Percentiles rank a stretch among this genome's conserved stretches.
Evolutionary conservation across 30 jellyfish, hydroid and myxozoan species (phyloP).

Genomic region (Euphysa ruthae): DNA sequence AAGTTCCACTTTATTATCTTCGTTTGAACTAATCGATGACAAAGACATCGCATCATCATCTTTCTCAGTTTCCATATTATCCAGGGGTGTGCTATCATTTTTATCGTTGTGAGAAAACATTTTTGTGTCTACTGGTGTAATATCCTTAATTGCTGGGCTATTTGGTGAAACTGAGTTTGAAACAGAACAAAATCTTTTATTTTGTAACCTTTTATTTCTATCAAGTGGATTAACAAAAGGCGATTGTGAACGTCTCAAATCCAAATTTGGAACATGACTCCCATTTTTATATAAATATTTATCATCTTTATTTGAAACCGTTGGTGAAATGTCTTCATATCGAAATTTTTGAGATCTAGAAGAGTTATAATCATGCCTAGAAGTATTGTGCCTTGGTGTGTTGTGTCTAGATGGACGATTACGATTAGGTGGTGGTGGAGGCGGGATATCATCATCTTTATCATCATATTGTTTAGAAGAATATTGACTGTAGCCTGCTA

Average conservation of each 20-base stretch:
- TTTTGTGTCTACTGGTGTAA: conserved; percentile 4
- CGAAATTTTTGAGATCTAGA: conserved; percentile 31
- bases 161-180: conserved; percentile 13
- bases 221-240: conserved; percentile 12
- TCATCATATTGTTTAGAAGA: conserved; percentile 46
- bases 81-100: conserved; percentile 53
- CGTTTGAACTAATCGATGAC: conserved; percentile 95
- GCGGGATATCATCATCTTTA: conserved; percentile 3
- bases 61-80: conserved; percentile 53
- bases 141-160: conserved; percentile 20
- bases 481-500: conserved; percentile 26
- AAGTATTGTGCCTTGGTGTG: neutral
- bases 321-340: conserved; percentile 92
- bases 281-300: conserved; percentile 6
- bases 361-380: conserved; percentile 3
- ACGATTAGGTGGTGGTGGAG: conserved; percentile 31
- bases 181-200: conserved; percentile 15
- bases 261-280: neutral
- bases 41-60: conserved; percentile 96
- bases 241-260: neutral
- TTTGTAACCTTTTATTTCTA: neutral
- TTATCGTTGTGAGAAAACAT: neutral
- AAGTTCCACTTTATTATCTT: conserved; percentile 59
- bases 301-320: conserved; percentile 43
- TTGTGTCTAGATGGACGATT: neutral